A percentile compares a stretch with the other conserved stretches of the same genome.
Evolutionary conservation across 2,888 invertebrate genomes (phyloP).

Genomic region (Proisotoma minuta): DNA sequence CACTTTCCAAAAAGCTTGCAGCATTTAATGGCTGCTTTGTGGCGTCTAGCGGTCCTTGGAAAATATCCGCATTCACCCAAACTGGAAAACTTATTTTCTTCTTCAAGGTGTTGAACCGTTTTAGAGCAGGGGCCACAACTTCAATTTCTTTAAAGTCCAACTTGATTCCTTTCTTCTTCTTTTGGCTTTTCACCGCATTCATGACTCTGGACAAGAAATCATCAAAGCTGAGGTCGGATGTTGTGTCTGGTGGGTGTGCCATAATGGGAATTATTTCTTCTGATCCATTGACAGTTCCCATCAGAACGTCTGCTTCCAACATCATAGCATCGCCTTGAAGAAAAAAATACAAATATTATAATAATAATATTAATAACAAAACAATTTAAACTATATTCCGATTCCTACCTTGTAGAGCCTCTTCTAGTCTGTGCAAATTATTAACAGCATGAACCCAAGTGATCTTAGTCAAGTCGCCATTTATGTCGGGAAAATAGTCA

Average conservation of each 20-base stretch:
- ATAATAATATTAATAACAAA: not conserved
- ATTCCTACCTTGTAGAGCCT: constrained; percentile 56
- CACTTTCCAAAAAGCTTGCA: constrained; percentile 54
- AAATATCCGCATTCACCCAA: constrained; percentile 84
- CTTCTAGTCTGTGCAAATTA: constrained; percentile 60
- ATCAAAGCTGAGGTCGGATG: constrained; percentile 69
- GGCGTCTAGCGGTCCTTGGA: constrained; percentile 67
- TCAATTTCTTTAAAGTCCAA: constrained; percentile 80
- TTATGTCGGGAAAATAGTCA: constrained; percentile 55
- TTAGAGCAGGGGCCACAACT: constrained; percentile 57
- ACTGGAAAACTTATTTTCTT: constrained; percentile 61
- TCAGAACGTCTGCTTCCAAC: constrained; percentile 79
- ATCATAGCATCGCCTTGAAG: constrained; percentile 59
- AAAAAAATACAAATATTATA: not conserved
- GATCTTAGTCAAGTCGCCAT: constrained; percentile 65
- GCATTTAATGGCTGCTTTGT: constrained; percentile 61
- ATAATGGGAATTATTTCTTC: constrained; percentile 65
- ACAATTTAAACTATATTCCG: not conserved
- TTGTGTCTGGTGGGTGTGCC: constrained; percentile 73
- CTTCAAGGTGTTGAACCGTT: constrained; percentile 41
- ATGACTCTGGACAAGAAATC: constrained; percentile 64
- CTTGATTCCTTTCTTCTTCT: constrained; percentile 70
- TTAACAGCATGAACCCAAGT: constrained; percentile 86
- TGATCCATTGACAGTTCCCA: constrained; percentile 55
- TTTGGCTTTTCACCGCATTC: constrained; percentile 46